Evolutionary conservation across 2,888 invertebrate species (phyloP), one percentile per base, ranked within the genome.

Genomic region (Pyrrhosoma nymphula): DNA sequence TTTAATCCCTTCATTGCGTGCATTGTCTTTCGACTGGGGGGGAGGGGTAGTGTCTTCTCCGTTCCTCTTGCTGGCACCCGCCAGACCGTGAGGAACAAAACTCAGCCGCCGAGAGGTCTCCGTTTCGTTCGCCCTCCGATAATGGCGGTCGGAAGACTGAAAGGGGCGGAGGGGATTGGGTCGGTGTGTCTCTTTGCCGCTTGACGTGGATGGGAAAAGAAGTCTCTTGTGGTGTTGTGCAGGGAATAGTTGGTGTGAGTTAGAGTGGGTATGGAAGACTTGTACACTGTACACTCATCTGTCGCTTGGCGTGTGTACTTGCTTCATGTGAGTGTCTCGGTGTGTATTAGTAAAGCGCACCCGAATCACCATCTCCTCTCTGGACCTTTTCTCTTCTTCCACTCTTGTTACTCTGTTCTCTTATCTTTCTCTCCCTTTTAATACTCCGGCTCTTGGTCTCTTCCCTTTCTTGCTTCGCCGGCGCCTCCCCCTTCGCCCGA

Each of bases 1-100:
- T 93, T 93, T 93, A 93, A 93, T 93, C 93, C 93, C 93, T 47
- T 69, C 93, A 93, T 93, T 55, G 93, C 93, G 69, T 93, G 93
- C 93, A 93, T 93, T 93, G 93, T 93, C 93, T 93, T 91, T 93
- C 82, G 82, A 26, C 4, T 47, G 47, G 47, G 47, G 47, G 47
- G 47, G 47, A 14, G 69, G 30, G 35, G 82, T 4, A 1, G 39
- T 69, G 23, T 35, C 0, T 35, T 39, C 0, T 82, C 82, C 47
- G 26, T 91, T 91, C 91, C 63, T 47, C 63, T 91, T 35, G 89
- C 89, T 55, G 56, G 89, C 63, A 47, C 91, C 63, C 91, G 91
- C 93, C 93, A 69, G 69, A 93, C 63, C 47, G 93, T 93, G 93
- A 69, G 93, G 75, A 75, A 93, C 93, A 93, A 93, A 93, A 93